Percentiles rank a stretch among this genome's conserved stretches.
Evolutionary conservation across 2,797 vertebrate genomes (phyloP).

Genomic region (Sebastes trivittatus): DNA sequence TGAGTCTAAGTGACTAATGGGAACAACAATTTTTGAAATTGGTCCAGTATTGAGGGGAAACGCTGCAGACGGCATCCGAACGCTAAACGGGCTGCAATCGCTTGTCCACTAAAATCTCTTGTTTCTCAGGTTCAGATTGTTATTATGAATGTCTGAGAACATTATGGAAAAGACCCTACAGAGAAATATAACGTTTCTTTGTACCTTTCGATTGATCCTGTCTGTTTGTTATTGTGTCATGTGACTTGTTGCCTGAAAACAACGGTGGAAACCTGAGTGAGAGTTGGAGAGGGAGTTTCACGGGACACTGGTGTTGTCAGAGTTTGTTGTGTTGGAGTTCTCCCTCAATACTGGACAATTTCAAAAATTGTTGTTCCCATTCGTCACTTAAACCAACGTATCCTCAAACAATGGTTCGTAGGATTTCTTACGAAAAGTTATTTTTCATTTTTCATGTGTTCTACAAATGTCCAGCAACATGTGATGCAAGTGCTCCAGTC

Average conservation of each 20-base stretch:
- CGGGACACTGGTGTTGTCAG: no score
- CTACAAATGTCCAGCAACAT: no score
- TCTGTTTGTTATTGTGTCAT: background rate
- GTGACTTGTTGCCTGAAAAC: no score
- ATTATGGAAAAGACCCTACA: background rate
- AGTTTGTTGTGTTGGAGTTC: background rate
- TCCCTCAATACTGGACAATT: background rate
- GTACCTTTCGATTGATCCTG: accelerated
- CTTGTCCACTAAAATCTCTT: no score
- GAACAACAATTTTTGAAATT: background rate
- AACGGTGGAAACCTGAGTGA: background rate
- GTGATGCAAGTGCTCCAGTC: no score
- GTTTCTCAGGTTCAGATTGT: no score
- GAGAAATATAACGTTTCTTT: background rate
- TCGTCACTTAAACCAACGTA: no score
- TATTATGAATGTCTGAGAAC: accelerated
- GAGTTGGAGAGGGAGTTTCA: no score
- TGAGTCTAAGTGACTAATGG: background rate
- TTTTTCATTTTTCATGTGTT: no score
- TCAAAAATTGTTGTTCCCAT: background rate
- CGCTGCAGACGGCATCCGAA: background rate
- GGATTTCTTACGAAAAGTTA: accelerated
- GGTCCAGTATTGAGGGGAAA: background rate
- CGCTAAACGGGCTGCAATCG: no score
- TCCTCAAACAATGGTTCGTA: background rate